phyloP scores from a whole-genome alignment of 1,140 invertebrate species.

The Sycophila sp. region DNA sequence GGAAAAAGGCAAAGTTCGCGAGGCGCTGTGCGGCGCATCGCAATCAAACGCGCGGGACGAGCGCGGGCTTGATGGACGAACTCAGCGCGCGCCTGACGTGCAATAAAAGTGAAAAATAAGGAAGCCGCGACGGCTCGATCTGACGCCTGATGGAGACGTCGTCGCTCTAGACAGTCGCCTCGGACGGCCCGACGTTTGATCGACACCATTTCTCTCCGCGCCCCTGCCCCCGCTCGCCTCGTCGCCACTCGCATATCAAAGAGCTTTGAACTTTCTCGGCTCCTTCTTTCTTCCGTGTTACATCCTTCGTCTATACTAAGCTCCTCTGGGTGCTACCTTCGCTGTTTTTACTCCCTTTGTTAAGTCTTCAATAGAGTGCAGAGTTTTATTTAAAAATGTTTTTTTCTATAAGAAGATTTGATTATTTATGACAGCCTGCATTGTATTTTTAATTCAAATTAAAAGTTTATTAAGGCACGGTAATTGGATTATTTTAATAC shows the following conservation, averaged over 20 bases:
- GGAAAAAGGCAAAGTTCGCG: neutral
- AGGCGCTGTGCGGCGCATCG: neutral
- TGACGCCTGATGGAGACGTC: slow-evolving; percentile 60
- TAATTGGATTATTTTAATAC: too few species aligned
- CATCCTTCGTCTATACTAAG: too few species aligned
- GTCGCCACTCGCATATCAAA: slow-evolving; percentile 11
- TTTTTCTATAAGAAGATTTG: too few species aligned
- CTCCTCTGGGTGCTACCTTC: too few species aligned
- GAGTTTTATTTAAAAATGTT: too few species aligned
- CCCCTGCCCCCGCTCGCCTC: neutral
- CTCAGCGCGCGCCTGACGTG: slow-evolving; percentile 36
- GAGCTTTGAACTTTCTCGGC: slow-evolving; percentile 4
- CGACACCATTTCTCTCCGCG: slow-evolving; percentile 46
- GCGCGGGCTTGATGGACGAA: slow-evolving; percentile 39
- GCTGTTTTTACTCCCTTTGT: too few species aligned
- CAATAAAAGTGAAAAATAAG: slow-evolving; percentile 52
- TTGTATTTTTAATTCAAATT: too few species aligned
- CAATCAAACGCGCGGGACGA: slow-evolving; percentile 25
- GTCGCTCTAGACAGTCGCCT: slow-evolving; percentile 53
- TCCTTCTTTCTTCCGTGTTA: too few species aligned
- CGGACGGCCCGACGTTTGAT: slow-evolving; percentile 59
- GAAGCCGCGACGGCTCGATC: slow-evolving; percentile 42
- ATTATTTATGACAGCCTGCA: too few species aligned
- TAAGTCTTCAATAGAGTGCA: too few species aligned
- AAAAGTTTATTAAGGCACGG: too few species aligned